Evolutionary conservation across 2,888 invertebrate species (phyloP).

Genomic region (Spialia ferax): DNA sequence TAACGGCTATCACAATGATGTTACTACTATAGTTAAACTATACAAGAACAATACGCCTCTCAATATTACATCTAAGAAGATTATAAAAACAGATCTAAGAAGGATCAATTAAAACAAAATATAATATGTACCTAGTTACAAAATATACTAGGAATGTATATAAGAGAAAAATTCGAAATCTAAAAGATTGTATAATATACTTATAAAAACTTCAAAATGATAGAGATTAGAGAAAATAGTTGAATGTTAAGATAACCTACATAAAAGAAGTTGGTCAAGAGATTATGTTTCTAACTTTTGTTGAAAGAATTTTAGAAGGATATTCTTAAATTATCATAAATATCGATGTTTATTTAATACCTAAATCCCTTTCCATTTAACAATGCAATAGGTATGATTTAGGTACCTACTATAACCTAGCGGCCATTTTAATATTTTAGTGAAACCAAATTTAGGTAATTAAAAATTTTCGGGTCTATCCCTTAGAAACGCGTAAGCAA

Average conservation of each 20-base stretch:
- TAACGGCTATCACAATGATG: slow-evolving; percentile 29
- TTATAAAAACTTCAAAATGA: slow-evolving; percentile 4
- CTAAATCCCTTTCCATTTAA: not conserved
- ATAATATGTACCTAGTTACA: slow-evolving; percentile 39
- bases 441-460: no score
- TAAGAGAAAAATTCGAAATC: slow-evolving; percentile 24
- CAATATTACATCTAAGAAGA: slow-evolving; percentile 8
- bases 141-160: slow-evolving; percentile 68
- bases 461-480: no score
- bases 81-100: slow-evolving; percentile 43
- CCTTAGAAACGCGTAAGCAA: no score
- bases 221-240: slow-evolving; percentile 37
- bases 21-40: slow-evolving; percentile 14
- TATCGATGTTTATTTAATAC: not conserved
- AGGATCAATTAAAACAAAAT: slow-evolving; percentile 8
- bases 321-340: not conserved
- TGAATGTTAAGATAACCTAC: slow-evolving; percentile 46
- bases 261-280: slow-evolving; percentile 39
- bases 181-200: slow-evolving; percentile 11
- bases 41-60: not conserved
- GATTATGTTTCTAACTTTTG: slow-evolving; percentile 2
- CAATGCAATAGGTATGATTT: not conserved
- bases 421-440: not conserved
- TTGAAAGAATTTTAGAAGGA: not conserved
- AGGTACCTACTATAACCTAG: not conserved